Base-by-base conservation (phyloP, 2,797 vertebrate genomes). In the Centropyge bicolor region DNA sequence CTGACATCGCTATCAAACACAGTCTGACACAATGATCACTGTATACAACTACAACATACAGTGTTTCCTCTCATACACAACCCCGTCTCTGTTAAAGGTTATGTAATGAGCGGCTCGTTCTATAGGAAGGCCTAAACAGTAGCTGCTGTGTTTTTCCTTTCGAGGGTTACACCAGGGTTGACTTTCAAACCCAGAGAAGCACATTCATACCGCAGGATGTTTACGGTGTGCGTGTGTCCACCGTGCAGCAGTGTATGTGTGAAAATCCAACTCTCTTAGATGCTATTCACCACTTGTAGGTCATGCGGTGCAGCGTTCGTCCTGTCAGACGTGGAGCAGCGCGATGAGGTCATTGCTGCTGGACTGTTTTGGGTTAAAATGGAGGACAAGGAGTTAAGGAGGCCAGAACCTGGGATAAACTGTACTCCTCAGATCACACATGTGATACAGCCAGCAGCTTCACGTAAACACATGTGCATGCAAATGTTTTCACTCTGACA, bases 201-300 rank as follows among this genome's bases (percentile, higher is more conserved):
- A 59, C 78, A 84, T 78, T 86, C 79, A 74, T 54, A 49, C 56
- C 0, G 8, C 74, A 72, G 85, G 78, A 88, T 83, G 86, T 89
- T 85, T 85, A 83, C 8, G 1, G 54, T 76, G 63, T 13, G 31
- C 62, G 27, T 61, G 41, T 62, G 68, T 70, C 8, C 43, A 48
- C 38, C 51, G 67, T 80, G 27, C 62, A 20, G 19, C 9, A 60
- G 63, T 78, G 8, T 71, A 72, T 67, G 36, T 74, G 59, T 78
- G 70, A 84, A 80, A 70, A 79, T 22, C 45, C 35, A 48, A 40
- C 16, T 10, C 16, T 64, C 56, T 60, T 11, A 20, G 45, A 69
- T 3, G 16, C 5, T 38, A 61, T 73, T 84, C 68, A 65, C 70
- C 14, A 13, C 14, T 27, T 81, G 46, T 22, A 20, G 2, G 24